Conservation (phyloP, 35 echinoderm and acorn worm species). For the Apostichopus parvimensis region DNA sequence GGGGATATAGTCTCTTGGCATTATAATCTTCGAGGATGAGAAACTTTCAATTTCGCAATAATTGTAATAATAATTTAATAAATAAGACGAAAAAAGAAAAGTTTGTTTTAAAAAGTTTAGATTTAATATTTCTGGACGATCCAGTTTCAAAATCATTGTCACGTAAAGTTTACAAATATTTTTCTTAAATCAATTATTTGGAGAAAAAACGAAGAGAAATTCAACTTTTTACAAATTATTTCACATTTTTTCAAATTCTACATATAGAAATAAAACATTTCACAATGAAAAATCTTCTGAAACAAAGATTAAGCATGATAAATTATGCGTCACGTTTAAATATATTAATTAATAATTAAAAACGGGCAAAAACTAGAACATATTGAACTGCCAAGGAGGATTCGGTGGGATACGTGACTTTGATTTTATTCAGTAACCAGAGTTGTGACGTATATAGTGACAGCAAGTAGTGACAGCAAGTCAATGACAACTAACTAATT, state of each 20-base stretch:
- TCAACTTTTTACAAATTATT: conserved; percentile 39
- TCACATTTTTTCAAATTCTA: conserved; percentile 28
- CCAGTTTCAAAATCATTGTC: conserved; percentile 15
- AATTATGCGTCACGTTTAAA: neutral
- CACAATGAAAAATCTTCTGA: conserved; percentile 5
- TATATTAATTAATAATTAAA: neutral
- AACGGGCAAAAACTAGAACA: neutral
- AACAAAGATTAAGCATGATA: neutral
- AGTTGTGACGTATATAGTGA: no score
- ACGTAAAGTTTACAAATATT: conserved; percentile 45
- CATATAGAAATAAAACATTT: neutral
- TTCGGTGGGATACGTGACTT: no score
- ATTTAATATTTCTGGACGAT: conserved; percentile 35
- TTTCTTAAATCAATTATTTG: conserved; percentile 35
- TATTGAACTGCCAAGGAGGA: neutral
- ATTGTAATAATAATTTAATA: neutral
- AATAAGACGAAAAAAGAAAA: neutral
- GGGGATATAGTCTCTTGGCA: no score
- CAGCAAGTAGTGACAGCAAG: no score
- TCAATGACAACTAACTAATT: no score
- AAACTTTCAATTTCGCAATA: no score
- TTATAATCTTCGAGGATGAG: no score
- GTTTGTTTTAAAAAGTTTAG: neutral
- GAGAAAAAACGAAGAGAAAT: conserved; percentile 9
- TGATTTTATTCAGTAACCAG: no score